phyloP scores from a whole-genome alignment of 2,888 invertebrate species.

The Nysson spinosus region DNA sequence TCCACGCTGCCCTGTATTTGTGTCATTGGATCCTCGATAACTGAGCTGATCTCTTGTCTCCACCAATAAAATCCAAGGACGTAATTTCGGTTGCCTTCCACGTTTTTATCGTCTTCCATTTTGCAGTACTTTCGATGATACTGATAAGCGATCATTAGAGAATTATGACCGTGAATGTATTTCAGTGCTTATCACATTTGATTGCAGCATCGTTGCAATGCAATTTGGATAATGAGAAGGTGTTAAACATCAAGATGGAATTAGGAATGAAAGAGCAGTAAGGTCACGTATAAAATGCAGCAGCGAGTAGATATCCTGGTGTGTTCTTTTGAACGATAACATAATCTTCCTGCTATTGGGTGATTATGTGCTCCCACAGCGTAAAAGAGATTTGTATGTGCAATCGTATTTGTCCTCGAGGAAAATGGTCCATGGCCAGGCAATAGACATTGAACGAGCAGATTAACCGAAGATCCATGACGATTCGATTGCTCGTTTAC shows the following conservation, averaged over 20 bases:
- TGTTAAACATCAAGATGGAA: too few species aligned
- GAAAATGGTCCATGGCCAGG: constrained; percentile 23
- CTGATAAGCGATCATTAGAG: too few species aligned
- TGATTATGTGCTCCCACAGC: constrained; percentile 1
- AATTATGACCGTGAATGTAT: too few species aligned
- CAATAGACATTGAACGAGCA: constrained; percentile 36
- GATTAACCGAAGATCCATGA: constrained; percentile 42
- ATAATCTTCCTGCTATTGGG: not conserved
- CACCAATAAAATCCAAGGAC: constrained; percentile 33
- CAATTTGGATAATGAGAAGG: too few species aligned
- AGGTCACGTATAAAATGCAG: not conserved
- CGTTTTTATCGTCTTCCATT: too few species aligned
- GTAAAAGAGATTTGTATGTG: constrained; percentile 27
- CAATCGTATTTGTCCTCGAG: constrained; percentile 22
- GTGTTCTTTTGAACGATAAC: not conserved
- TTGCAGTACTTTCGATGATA: too few species aligned
- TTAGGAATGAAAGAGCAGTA: not conserved
- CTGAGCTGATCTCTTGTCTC: constrained; percentile 22
- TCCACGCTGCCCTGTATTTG: constrained; percentile 62
- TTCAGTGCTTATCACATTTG: too few species aligned
- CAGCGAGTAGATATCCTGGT: not conserved
- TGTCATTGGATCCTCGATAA: constrained; percentile 65
- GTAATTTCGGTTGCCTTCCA: not conserved
- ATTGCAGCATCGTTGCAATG: too few species aligned
- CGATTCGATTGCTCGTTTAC: constrained; percentile 56